Conservation (phyloP, 2,797 vertebrate species). For the Rhinella marina region DNA sequence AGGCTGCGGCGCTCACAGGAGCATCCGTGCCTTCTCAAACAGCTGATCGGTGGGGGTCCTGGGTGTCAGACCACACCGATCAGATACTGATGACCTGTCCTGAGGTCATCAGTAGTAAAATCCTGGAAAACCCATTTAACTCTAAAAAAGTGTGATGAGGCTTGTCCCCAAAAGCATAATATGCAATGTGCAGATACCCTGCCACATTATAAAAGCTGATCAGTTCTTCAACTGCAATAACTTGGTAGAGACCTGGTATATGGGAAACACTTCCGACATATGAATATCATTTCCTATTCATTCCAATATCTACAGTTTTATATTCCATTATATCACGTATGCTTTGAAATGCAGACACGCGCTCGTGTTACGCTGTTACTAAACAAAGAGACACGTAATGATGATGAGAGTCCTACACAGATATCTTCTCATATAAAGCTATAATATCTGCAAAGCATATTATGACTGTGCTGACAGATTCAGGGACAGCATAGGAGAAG, state of each 20-base stretch:
- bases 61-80: no score
- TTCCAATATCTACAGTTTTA: background rate
- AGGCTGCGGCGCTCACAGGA: no score
- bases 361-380: constrained; percentile 18
- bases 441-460: constrained; percentile 5
- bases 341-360: background rate
- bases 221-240: background rate
- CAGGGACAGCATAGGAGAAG: constrained; percentile 20
- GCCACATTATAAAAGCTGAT: background rate
- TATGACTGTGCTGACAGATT: constrained; percentile 26
- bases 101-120: no score
- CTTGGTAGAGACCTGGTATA: background rate
- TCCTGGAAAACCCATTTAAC: no score
- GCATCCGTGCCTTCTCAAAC: no score
- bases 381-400: constrained; percentile 6
- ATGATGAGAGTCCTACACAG: constrained; percentile 7
- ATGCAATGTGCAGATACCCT: background rate
- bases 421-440: constrained; percentile 4
- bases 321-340: background rate
- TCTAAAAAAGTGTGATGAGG: no score
- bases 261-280: background rate
- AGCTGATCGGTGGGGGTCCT: no score
- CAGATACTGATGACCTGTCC: no score
- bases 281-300: background rate
- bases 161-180: no score